Conservation (phyloP, 2,888 invertebrate genomes). For the Cheilosia impressa region DNA sequence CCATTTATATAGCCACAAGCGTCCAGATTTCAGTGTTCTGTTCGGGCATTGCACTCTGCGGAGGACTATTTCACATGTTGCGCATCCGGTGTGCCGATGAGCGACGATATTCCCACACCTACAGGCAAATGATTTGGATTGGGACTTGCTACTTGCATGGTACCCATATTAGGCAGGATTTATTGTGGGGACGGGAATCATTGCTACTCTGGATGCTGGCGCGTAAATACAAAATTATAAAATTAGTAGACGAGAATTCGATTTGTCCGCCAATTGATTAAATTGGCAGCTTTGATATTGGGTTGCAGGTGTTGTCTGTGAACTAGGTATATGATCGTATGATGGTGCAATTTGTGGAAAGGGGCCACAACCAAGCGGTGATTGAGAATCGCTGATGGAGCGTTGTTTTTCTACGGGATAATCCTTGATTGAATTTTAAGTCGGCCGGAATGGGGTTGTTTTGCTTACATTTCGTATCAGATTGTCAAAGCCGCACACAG, state of each 20-base stretch:
- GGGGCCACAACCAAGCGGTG: too few relatives aligned
- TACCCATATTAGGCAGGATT: background rate
- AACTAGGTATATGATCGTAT: too few relatives aligned
- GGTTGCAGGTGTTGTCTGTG: background rate
- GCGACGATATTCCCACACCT: slow-evolving; percentile 33
- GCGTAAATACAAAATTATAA: slow-evolving; percentile 60
- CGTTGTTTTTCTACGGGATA: too few relatives aligned
- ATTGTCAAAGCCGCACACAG: too few relatives aligned
- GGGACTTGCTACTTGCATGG: slow-evolving; percentile 13
- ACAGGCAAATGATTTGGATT: slow-evolving; percentile 17
- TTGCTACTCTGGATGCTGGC: slow-evolving; percentile 22
- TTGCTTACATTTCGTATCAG: too few relatives aligned
- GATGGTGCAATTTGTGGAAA: too few relatives aligned
- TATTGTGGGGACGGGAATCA: background rate
- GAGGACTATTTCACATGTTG: slow-evolving; percentile 51
- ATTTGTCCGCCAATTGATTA: slow-evolving; percentile 63
- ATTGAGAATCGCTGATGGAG: too few relatives aligned
- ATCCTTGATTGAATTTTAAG: too few relatives aligned
- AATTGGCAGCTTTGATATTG: slow-evolving; percentile 28
- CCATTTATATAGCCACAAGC: background rate
- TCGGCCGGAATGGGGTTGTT: too few relatives aligned
- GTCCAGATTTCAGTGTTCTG: slow-evolving; percentile 22
- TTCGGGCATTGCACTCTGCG: slow-evolving; percentile 4
- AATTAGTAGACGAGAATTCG: slow-evolving; percentile 60
- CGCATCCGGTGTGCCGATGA: slow-evolving; percentile 18